Evolutionary conservation across 2,888 invertebrate genomes (phyloP).

Genomic region (Polietes domitor): DNA sequence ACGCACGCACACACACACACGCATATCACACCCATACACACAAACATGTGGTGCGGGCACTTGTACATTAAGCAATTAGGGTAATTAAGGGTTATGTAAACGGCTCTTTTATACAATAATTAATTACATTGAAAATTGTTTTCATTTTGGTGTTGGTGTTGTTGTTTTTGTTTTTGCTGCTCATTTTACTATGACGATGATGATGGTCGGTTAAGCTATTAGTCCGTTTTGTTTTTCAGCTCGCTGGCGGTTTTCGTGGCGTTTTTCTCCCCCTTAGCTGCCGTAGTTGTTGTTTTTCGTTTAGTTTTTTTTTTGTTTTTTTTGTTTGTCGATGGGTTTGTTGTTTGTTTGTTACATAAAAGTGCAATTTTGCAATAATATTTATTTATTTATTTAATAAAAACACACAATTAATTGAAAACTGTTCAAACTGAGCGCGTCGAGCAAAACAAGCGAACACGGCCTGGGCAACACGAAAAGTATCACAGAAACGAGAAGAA

Average conservation of each 20-base stretch:
- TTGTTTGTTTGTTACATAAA: constrained; percentile 8
- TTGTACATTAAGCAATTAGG: constrained; percentile 32
- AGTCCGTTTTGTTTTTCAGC: constrained; percentile 12
- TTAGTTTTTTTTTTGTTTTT: background rate
- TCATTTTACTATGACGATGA: background rate
- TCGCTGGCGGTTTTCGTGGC: background rate
- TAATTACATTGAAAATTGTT: constrained; percentile 35
- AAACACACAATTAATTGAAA: constrained; percentile 41
- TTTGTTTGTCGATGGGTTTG: too few relatives aligned
- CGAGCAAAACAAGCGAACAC: too few relatives aligned
- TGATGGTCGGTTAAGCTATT: background rate
- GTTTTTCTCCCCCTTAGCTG: background rate
- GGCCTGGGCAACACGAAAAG: too few relatives aligned
- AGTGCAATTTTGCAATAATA: constrained; percentile 31
- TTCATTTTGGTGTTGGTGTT: background rate
- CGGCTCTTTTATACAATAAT: constrained; percentile 34
- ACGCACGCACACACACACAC: background rate
- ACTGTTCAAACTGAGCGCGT: background rate
- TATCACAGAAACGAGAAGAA: too few relatives aligned
- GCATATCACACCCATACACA: constrained; percentile 5
- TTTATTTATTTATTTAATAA: constrained; percentile 38
- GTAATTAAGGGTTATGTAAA: constrained; percentile 38
- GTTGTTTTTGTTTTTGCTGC: background rate
- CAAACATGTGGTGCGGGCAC: background rate
- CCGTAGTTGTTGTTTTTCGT: background rate